Percentiles rank a stretch among this genome's conserved stretches.
Evolutionary conservation across 2,888 invertebrate species (phyloP).

Genomic region (Marasmarcha lunaedactyla): DNA sequence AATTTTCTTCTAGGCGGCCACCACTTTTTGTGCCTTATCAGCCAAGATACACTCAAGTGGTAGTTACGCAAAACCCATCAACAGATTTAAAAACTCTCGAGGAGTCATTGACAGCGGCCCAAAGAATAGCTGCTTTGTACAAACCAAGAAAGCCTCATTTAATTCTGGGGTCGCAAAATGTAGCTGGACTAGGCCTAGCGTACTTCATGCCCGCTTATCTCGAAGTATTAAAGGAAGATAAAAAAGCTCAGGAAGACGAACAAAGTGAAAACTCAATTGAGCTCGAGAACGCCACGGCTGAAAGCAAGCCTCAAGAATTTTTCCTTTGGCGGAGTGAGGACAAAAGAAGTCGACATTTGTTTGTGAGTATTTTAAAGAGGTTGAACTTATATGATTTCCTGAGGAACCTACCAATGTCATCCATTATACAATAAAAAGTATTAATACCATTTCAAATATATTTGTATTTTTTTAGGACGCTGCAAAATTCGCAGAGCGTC

Average conservation of each 20-base stretch:
- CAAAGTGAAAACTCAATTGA: conserved; percentile 39
- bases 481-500: no score
- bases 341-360: conserved; percentile 12
- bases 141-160: conserved; percentile 31
- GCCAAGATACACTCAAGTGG: conserved; percentile 47
- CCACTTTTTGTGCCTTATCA: conserved; percentile 42
- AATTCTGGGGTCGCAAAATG: conserved; percentile 42
- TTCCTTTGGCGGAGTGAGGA: conserved; percentile 35
- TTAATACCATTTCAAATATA: no score
- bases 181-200: conserved; percentile 50
- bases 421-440: no score
- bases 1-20: no score
- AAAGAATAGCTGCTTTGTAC: conserved; percentile 54
- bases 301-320: conserved; percentile 42
- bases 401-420: no score
- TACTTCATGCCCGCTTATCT: conserved; percentile 46
- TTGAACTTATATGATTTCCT: no score
- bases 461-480: no score
- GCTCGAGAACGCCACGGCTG: conserved; percentile 25
- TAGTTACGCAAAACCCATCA: conserved; percentile 22
- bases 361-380: neutral
- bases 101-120: no score
- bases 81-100: no score
- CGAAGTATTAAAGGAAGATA: conserved; percentile 24
- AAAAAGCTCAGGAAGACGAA: conserved; percentile 48